phyloP scores from a whole-genome alignment of 2,113 vertebrate genomes.

The Pelecanus crispus region DNA sequence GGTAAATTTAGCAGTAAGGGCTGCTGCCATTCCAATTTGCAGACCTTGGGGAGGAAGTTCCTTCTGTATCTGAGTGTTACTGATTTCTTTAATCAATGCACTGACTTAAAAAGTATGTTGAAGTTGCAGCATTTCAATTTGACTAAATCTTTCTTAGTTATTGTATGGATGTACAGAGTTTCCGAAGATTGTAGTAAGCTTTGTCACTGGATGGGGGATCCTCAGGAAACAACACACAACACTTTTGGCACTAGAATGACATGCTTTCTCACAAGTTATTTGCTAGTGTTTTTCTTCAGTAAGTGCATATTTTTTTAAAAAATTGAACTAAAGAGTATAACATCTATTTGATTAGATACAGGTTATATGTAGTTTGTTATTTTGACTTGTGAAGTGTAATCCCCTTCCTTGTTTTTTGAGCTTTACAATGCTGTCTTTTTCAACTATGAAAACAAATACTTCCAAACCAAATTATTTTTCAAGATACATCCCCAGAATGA shows the following conservation, averaged over 20 bases:
- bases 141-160: not conserved
- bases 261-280: not conserved
- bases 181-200: not conserved
- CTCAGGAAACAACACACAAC: not conserved
- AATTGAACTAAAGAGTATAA: not conserved
- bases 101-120: not conserved
- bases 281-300: not conserved
- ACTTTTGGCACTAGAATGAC: not conserved
- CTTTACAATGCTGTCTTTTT: not conserved
- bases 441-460: not conserved
- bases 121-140: not conserved
- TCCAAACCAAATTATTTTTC: not conserved
- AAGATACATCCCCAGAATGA: not conserved
- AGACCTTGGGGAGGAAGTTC: not conserved
- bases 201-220: not conserved
- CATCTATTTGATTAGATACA: not conserved
- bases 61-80: not conserved
- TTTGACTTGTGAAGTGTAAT: not conserved
- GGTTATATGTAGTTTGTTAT: not conserved
- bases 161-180: not conserved
- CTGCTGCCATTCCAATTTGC: not conserved
- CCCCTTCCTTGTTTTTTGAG: not conserved
- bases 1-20: not conserved
- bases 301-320: not conserved
- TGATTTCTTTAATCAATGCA: not conserved